A percentile compares a stretch with the other conserved stretches of the same genome.
These are phyloP conservation scores for Hermaeophaga mercurialis DNA, from an alignment of 2,888 invertebrate genomes.

Conservation along the genomic window DNA sequence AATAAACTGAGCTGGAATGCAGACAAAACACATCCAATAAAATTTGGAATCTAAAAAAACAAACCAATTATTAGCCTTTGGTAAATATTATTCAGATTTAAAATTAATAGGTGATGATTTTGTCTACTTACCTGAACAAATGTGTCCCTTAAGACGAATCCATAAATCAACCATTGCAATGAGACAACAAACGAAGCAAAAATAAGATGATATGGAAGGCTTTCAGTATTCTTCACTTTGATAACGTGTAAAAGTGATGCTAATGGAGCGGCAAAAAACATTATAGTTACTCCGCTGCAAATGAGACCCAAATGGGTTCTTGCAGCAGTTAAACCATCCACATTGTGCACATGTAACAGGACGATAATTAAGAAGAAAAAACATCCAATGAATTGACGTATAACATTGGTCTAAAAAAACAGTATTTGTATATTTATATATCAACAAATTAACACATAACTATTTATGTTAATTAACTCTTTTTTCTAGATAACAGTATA, in stretches of 20 bases:
- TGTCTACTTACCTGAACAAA: conserved; percentile 73
- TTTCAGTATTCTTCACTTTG: conserved; percentile 78
- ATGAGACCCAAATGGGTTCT: conserved; percentile 69
- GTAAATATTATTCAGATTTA: too few species aligned
- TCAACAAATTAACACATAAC: too few species aligned
- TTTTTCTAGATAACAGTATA: too few species aligned
- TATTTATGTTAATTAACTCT: too few species aligned
- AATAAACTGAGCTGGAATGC: conserved; percentile 78
- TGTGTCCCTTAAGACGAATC: conserved; percentile 74
- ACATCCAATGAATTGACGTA: conserved; percentile 66
- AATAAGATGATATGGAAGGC: conserved; percentile 87
- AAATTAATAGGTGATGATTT: neutral
- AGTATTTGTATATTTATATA: too few species aligned
- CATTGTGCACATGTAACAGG: conserved; percentile 64
- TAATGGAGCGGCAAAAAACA: conserved; percentile 84
- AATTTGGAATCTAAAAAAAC: conserved; percentile 73
- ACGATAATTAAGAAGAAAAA: conserved; percentile 61
- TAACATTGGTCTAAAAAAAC: conserved; percentile 59
- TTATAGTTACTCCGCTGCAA: conserved; percentile 75
- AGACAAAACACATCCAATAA: conserved; percentile 76
- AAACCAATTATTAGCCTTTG: too few species aligned
- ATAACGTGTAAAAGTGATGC: conserved; percentile 81
- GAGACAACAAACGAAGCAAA: conserved; percentile 81
- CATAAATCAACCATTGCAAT: conserved; percentile 84
- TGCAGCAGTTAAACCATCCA: conserved; percentile 62